Conservation (phyloP, 2,113 vertebrate species). For the Laticauda colubrina region DNA sequence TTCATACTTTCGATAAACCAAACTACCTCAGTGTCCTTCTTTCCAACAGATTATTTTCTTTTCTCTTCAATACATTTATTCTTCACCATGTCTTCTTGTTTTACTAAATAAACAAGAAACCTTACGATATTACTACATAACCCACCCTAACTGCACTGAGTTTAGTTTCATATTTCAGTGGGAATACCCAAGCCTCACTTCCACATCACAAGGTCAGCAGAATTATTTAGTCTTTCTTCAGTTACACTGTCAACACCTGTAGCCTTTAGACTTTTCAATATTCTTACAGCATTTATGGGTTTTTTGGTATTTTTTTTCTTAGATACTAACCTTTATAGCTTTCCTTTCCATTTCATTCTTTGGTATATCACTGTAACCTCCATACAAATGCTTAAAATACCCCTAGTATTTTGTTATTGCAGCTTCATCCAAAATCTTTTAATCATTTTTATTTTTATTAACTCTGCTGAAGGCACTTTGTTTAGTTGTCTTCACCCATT, state of each 20-base stretch:
- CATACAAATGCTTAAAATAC: neutral
- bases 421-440: neutral
- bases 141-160: neutral
- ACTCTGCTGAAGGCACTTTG: neutral
- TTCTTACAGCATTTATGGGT: neutral
- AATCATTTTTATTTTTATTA: neutral
- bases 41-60: neutral
- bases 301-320: neutral
- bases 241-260: neutral
- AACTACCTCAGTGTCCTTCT: neutral
- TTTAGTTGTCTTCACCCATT: neutral
- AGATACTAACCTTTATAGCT: neutral
- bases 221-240: neutral
- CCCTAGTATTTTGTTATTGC: neutral
- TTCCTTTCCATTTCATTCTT: neutral
- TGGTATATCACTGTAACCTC: neutral
- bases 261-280: neutral
- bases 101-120: neutral
- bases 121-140: neutral
- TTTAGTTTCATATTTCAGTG: neutral
- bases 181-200: neutral
- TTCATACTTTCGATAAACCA: neutral
- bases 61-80: neutral
- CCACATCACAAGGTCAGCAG: neutral
- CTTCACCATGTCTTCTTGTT: neutral